Evolutionary conservation across 2,888 invertebrate species (phyloP), one percentile per base, ranked within the genome.

Genomic region (Pammene aurita): DNA sequence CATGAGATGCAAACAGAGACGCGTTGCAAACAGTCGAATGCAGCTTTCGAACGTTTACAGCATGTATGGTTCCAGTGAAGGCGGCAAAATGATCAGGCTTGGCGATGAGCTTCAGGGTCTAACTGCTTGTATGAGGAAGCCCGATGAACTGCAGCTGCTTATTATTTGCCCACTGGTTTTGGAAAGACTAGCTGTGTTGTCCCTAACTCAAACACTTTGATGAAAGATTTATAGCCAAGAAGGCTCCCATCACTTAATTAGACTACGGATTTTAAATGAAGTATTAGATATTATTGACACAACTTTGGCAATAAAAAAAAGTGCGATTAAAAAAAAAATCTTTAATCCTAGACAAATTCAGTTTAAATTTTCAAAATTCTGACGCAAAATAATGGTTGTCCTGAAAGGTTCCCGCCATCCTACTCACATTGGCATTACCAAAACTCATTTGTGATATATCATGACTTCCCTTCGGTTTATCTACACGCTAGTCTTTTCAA

Each of bases 61-160:
- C 90, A 90, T 89, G 88, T 81, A 78, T 78, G 80, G 78, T 82
- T 78, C 82, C 83, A 83, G 80, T 81, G 76, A 78, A 72, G 78
- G 79, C 81, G 80, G 80, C 79, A 82, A 74, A 78, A 75, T 58
- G 67, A 62, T 77, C 77, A 82, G 79, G 83, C 84, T 84, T 86
- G 77, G 80, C 78, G 82, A 84, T 80, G 76, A 77, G 88, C 88
- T 87, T 88, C 73, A 71, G 82, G 78, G 79, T 76, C 80, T 78
- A 86, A 87, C 82, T 81, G 84, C 87, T 87, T 83, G 76, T 75
- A 79, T 79, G 79, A 80, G 78, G 80, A 83, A 77, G 81, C 68
- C 50, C 44, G 57, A 57, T 52, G 52, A 52, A 44, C 55, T 74
- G 79, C 82, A 83, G 81, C 82, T 80, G 82, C 84, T 72, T 74